Base-by-base conservation (phyloP, 2,113 vertebrate species). In the Phyllostomus hastatus region DNA sequence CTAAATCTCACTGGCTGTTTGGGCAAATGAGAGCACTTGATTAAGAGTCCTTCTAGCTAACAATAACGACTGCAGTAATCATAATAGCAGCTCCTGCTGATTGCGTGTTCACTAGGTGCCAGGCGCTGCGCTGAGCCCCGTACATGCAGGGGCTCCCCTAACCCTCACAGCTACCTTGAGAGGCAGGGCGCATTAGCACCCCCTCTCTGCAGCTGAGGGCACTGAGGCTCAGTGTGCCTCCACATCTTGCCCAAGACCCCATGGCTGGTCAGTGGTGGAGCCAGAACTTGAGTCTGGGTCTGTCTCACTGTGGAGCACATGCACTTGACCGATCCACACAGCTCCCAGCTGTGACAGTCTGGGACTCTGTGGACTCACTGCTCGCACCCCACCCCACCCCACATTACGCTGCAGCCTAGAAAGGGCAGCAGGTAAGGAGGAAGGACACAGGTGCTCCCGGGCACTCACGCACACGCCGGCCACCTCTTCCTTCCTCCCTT, bases 281-380 rank as follows among this genome's bases (percentile, higher is more conserved):
- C 69, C 38, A 20, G 81, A 57, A 31, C 26, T 19, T 20, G 61
- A 52, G 28, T 64, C n/a, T 2, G 35, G 4, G 66, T 43, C 38
- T 48, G 17, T 38, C 76, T 64, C 9, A 0, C 48, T 5, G 24
- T 28, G 16, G 4, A 59, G 24, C 7, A n/a, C n/a, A 0, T 1
- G 10, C 41, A 52, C 41, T 11, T 48, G 76, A 43, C 66, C 1
- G 0, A 5, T 3, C 20, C 50, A 1, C 57, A 10, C 31, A 5
- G 43, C 20, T 48, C 26, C 41, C 43, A 57, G 46, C n/a, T 20
- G 0, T 0, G 28, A 43, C 10, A 4, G 46, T 10, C 75, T 31
- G 43, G 38, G 43, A 2, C 48, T 54, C 48, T 17, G 5, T 5
- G 31, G 31, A 19, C 10, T 48, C 61, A n/a, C 0, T 0, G 35